Percentiles rank a stretch among this genome's conserved stretches.
Conservation (phyloP, 2,888 invertebrate species). For the Deroplatys truncata region DNA sequence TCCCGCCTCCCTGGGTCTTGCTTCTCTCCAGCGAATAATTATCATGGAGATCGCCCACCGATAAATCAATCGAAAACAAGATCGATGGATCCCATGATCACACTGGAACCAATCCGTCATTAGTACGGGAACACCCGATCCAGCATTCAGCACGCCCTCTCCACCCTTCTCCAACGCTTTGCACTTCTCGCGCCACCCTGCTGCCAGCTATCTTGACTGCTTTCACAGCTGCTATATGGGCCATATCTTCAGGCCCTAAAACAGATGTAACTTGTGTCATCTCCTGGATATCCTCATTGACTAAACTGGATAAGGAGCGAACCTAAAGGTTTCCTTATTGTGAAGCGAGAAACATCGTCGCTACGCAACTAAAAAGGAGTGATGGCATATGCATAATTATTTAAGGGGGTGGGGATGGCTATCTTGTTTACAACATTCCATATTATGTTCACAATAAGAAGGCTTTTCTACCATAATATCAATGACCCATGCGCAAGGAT, state of each 20-base stretch:
- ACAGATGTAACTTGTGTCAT: neutral
- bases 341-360: no score
- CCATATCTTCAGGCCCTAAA: neutral
- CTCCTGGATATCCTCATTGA: no score
- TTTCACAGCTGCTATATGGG: neutral
- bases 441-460: no score
- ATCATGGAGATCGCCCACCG: slow-evolving; percentile 19
- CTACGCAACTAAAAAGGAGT: no score
- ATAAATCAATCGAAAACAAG: slow-evolving; percentile 22
- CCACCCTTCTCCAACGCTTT: neutral
- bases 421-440: no score
- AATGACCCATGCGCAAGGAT: no score
- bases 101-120: slow-evolving; percentile 13
- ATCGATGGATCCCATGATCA: slow-evolving; percentile 19
- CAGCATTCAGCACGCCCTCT: neutral
- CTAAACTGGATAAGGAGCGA: no score
- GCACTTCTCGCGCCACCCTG: neutral
- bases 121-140: neutral
- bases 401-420: no score
- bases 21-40: slow-evolving; percentile 23
- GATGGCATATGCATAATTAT: no score
- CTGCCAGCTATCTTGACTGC: neutral
- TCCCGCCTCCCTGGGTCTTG: slow-evolving; percentile 11
- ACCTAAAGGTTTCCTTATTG: no score
- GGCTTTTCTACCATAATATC: no score